Percentiles rank a stretch among this genome's conserved stretches.
These are phyloP conservation scores for Strigamia transsilvanica DNA, from an alignment of 2,888 invertebrate genomes.

Conservation along the genomic window DNA sequence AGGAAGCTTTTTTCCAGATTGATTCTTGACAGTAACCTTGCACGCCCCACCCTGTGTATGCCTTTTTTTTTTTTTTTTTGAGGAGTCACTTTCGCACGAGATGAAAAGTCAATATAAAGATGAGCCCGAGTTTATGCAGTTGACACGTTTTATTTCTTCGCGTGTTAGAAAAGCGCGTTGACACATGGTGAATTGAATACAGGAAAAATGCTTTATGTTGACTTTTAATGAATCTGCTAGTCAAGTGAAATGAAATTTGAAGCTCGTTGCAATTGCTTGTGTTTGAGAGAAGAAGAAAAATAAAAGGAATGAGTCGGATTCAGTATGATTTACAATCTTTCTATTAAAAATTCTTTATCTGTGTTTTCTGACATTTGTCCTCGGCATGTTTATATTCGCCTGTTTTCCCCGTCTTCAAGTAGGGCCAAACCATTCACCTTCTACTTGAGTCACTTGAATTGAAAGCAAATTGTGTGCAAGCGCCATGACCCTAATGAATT, in stretches of 20 bases:
- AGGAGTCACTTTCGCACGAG: slow-evolving; percentile 15
- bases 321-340: slow-evolving; percentile 9
- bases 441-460: slow-evolving; percentile 39
- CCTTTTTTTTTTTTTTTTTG: background rate
- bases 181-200: background rate
- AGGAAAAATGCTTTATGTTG: background rate
- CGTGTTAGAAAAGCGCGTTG: slow-evolving; percentile 1
- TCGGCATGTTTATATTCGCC: background rate
- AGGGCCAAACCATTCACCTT: slow-evolving; percentile 35
- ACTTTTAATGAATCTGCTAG: background rate
- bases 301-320: background rate
- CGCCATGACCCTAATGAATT: slow-evolving; percentile 42
- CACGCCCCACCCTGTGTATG: slow-evolving; percentile 5
- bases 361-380: slow-evolving; percentile 21
- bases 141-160: slow-evolving; percentile 30
- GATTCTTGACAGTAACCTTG: slow-evolving; percentile 14
- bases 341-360: slow-evolving; percentile 37
- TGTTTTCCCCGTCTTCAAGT: slow-evolving; percentile 10
- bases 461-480: slow-evolving; percentile 42
- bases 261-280: background rate
- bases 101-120: slow-evolving; percentile 43
- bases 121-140: slow-evolving; percentile 22
- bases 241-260: slow-evolving; percentile 13
- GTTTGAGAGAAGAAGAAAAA: background rate
- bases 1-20: slow-evolving; percentile 35